Conservation (phyloP, 2,888 invertebrate species). For the Chrysolina americana region DNA sequence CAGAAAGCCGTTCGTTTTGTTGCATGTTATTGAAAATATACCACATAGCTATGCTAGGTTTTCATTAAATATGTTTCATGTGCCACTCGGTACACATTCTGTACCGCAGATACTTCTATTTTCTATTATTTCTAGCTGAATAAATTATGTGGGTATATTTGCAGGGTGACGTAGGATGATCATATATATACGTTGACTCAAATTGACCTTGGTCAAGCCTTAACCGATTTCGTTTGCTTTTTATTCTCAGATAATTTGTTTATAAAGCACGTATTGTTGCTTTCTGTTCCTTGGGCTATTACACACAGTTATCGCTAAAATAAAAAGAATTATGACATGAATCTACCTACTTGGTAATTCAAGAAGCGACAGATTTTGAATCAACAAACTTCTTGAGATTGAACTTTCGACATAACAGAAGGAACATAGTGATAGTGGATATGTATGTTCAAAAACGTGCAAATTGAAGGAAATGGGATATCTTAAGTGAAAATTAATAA, state of each 20-base stretch:
- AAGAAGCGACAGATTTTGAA: slow-evolving; percentile 2
- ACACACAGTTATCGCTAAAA: slow-evolving; percentile 29
- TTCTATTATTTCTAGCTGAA: slow-evolving; percentile 18
- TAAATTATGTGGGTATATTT: slow-evolving; percentile 33
- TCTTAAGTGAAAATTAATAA: no score
- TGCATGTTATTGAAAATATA: no score
- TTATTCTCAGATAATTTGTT: slow-evolving; percentile 39
- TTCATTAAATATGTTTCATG: neutral
- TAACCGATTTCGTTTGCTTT: slow-evolving; percentile 45
- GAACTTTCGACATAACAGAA: neutral
- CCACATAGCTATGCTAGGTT: no score
- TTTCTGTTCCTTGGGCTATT: slow-evolving; percentile 37
- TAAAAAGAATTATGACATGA: slow-evolving; percentile 11
- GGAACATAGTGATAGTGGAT: neutral
- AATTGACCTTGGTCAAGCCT: slow-evolving; percentile 50
- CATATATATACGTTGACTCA: slow-evolving; percentile 44
- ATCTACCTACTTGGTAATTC: slow-evolving; percentile 20
- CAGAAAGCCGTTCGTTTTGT: no score
- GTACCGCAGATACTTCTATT: slow-evolving; percentile 8
- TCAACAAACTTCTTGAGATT: slow-evolving; percentile 5
- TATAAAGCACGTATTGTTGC: slow-evolving; percentile 42
- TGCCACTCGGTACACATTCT: slow-evolving; percentile 11
- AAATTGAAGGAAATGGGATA: no score
- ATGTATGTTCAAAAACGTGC: no score
- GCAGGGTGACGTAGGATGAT: slow-evolving; percentile 45